These are phyloP conservation scores for Planococcus citri DNA, from an alignment of 1,140 invertebrate species.

Conservation along the genomic window DNA sequence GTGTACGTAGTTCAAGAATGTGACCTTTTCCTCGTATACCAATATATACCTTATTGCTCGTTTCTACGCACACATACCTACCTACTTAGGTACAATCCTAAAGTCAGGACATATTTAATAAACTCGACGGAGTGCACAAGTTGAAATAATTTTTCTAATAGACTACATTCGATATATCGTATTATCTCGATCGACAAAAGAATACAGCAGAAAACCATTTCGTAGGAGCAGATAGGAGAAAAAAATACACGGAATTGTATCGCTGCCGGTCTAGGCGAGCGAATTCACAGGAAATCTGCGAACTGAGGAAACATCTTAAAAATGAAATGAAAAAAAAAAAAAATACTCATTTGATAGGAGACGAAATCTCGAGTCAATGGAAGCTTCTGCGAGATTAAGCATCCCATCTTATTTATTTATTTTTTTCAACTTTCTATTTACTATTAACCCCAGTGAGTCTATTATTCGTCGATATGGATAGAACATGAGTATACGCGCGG, in stretches of 20 bases:
- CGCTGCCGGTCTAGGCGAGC: not conserved
- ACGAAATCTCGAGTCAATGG: not conserved
- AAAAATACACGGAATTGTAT: not conserved
- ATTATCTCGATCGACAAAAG: not conserved
- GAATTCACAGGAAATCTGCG: constrained; percentile 14
- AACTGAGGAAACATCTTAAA: constrained; percentile 12
- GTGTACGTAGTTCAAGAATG: no score
- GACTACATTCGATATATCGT: not conserved
- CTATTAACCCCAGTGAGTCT: constrained; percentile 8
- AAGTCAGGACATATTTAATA: not conserved
- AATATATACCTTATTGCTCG: no score
- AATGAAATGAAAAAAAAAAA: constrained; percentile 12
- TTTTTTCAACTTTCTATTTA: constrained; percentile 12
- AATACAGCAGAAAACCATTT: not conserved
- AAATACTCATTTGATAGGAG: constrained; percentile 9
- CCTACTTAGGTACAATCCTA: no score
- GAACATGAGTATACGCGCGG: constrained; percentile 2
- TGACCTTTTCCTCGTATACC: no score
- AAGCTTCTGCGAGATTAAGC: constrained; percentile 16
- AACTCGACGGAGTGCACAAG: not conserved
- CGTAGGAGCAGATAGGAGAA: no score
- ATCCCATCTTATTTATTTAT: constrained; percentile 9
- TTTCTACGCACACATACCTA: no score
- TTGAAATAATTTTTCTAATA: constrained; percentile 1
- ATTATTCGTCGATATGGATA: not conserved